Evolutionary conservation across 2,888 invertebrate species (phyloP).

Genomic region (Caenorhabditis drosophilae): DNA sequence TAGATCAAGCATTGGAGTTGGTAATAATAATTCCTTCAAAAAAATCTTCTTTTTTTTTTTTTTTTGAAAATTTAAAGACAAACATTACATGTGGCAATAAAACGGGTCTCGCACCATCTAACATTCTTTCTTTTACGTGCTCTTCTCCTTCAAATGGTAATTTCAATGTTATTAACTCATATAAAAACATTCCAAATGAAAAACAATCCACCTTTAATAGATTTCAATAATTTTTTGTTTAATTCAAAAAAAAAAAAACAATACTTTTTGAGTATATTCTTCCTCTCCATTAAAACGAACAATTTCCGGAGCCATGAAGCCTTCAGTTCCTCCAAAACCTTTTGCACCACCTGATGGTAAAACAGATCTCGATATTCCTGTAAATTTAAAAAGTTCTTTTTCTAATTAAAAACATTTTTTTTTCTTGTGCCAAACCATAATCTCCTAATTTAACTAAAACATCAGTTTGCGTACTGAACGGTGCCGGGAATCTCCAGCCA

Average conservation of each 20-base stretch:
- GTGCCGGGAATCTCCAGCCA: constrained; percentile 92
- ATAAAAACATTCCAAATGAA: constrained; percentile 97
- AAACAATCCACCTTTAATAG: constrained; percentile 91
- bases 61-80: too few species aligned
- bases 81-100: constrained; percentile 82
- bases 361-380: constrained; percentile 66
- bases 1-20: constrained; percentile 82
- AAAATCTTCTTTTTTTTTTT: background rate
- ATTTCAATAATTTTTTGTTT: background rate
- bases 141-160: constrained; percentile 95
- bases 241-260: background rate
- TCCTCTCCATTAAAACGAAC: constrained; percentile 97
- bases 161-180: constrained; percentile 88
- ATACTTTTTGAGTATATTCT: constrained; percentile 93
- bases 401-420: too few species aligned
- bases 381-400: too few species aligned
- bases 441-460: constrained; percentile 87
- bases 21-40: constrained; percentile 70
- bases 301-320: constrained; percentile 99
- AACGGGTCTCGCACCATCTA: constrained; percentile 90
- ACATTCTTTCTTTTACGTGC: constrained; percentile 92
- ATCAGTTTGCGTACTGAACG: constrained; percentile 72
- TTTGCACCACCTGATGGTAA: constrained; percentile 69
- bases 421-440: too few species aligned
- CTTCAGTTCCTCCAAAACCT: constrained; percentile 97